Evolutionary conservation across 1,140 invertebrate genomes (phyloP).

Genomic region (Penaeus japonicus): DNA sequence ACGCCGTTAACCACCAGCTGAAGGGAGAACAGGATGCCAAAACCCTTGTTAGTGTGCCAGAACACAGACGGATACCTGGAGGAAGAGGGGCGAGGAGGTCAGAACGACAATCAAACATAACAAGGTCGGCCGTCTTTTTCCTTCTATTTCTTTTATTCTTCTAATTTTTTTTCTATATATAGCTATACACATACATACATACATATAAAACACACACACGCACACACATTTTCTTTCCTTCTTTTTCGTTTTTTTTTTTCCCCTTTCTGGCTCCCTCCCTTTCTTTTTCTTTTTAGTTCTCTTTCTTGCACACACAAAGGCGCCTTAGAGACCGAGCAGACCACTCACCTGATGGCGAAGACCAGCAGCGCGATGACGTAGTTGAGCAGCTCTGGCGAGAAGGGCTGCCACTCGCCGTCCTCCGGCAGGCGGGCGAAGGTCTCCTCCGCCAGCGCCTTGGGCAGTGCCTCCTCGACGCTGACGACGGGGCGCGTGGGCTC

Average conservation of each 20-base stretch:
- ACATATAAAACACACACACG: too few species aligned
- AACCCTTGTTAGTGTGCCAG: constrained; percentile 82
- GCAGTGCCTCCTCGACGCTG: neutral
- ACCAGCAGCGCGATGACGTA: constrained; percentile 78
- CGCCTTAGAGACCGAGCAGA: too few species aligned
- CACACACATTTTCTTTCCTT: too few species aligned
- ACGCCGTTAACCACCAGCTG: constrained; percentile 77
- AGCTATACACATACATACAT: too few species aligned
- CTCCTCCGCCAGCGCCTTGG: neutral
- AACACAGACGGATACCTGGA: constrained; percentile 80
- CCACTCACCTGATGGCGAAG: constrained; percentile 70
- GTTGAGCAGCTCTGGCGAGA: constrained; percentile 82
- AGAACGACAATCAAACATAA: neutral
- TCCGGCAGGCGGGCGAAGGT: constrained; percentile 25
- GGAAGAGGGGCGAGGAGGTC: constrained; percentile 33
- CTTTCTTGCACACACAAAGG: too few species aligned
- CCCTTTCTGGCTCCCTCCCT: too few species aligned
- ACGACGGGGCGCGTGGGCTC: constrained; percentile 3
- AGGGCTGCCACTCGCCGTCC: constrained; percentile 64
- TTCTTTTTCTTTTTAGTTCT: too few species aligned
- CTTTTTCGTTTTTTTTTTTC: too few species aligned
- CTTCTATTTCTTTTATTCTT: neutral
- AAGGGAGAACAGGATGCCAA: constrained; percentile 80
- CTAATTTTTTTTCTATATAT: neutral
- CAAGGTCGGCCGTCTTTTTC: neutral